These are phyloP conservation scores for Gymnobelideus leadbeateri DNA, from an alignment of 2,113 vertebrate genomes.

Conservation along the genomic window DNA sequence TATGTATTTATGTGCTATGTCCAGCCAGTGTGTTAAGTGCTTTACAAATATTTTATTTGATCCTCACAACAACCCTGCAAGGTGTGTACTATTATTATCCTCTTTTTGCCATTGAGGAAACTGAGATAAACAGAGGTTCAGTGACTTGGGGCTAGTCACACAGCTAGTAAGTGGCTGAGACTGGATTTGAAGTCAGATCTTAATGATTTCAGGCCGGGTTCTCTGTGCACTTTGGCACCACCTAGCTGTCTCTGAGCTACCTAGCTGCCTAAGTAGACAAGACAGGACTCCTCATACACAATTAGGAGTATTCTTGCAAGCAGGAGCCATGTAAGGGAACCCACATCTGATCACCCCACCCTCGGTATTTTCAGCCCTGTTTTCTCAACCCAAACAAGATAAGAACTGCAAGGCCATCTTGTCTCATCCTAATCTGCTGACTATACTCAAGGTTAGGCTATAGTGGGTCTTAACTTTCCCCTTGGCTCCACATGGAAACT, in stretches of 20 bases:
- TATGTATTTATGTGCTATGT: background rate
- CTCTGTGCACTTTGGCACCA: background rate
- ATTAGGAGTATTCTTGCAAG: background rate
- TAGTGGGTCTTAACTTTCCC: background rate
- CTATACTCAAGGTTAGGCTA: background rate
- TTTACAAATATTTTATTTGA: background rate
- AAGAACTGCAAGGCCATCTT: background rate
- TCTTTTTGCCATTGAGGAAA: constrained; percentile 32
- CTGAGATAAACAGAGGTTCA: background rate
- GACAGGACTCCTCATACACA: background rate
- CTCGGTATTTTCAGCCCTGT: background rate
- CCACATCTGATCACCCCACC: background rate
- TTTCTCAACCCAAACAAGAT: background rate
- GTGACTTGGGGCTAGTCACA: background rate
- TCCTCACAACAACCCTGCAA: background rate
- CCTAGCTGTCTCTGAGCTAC: background rate
- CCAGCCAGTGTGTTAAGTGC: background rate
- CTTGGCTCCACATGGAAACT: background rate
- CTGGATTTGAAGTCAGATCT: no score
- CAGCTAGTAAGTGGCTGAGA: no score
- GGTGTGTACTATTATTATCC: background rate
- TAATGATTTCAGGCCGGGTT: no score
- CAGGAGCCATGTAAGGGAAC: background rate
- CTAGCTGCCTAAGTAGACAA: background rate
- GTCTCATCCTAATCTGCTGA: background rate